phyloP scores from a whole-genome alignment of 2,888 invertebrate genomes.

The Trimorus sp. region DNA sequence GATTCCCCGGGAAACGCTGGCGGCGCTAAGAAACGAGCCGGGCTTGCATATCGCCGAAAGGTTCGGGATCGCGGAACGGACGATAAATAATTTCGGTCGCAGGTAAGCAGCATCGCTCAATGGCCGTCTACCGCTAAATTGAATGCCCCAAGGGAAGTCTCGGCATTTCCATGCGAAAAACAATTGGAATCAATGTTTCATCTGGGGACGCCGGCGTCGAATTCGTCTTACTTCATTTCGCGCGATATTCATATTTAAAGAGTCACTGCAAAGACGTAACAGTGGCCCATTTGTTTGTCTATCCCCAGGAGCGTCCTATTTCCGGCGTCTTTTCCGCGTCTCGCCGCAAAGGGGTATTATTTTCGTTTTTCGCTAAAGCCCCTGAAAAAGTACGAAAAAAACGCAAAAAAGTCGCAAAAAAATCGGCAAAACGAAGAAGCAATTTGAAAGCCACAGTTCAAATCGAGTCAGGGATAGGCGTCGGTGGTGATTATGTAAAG shows the following conservation, averaged over 20 bases:
- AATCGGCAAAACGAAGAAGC: slow-evolving; percentile 18
- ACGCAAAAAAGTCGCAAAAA: background rate
- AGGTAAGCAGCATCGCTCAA: slow-evolving; percentile 52
- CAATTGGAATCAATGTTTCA: slow-evolving; percentile 62
- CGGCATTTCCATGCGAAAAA: slow-evolving; percentile 55
- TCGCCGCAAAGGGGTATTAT: slow-evolving; percentile 48
- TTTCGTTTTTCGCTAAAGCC: slow-evolving; percentile 25
- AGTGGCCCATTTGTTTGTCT: slow-evolving; percentile 50
- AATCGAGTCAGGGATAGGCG: slow-evolving; percentile 55
- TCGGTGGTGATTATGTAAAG: slow-evolving; percentile 63
- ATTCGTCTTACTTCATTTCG: slow-evolving; percentile 49
- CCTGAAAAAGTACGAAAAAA: background rate
- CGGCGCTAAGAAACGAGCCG: no score
- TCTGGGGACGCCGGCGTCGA: slow-evolving; percentile 18
- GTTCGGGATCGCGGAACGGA: slow-evolving; percentile 14
- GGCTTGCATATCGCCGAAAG: slow-evolving; percentile 35
- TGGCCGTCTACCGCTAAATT: slow-evolving; percentile 37
- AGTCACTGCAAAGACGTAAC: slow-evolving; percentile 37
- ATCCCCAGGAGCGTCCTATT: slow-evolving; percentile 50
- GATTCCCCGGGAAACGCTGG: no score
- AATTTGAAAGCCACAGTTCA: slow-evolving; percentile 53
- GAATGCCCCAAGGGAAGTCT: slow-evolving; percentile 43
- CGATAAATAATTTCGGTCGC: slow-evolving; percentile 59
- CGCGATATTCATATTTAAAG: slow-evolving; percentile 52
- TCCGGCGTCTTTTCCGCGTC: slow-evolving; percentile 7